Evolutionary conservation across 2,797 vertebrate species (phyloP).

Genomic region (Gymnothorax reevesii): DNA sequence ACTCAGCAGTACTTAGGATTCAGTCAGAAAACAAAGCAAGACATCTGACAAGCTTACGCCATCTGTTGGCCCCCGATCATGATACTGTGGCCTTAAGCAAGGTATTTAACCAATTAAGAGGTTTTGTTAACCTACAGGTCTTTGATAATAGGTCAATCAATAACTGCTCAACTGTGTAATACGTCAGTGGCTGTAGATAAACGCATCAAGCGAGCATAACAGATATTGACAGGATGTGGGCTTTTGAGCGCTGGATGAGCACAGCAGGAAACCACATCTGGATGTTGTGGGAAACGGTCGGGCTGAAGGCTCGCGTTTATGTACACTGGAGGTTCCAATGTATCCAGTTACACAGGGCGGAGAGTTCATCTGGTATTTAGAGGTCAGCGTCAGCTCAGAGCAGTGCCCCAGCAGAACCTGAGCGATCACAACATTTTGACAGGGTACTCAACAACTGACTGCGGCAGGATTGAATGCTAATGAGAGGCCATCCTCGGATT

Average conservation of each 20-base stretch:
- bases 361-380: constrained; percentile 17
- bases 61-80: background rate
- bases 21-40: too few relatives aligned
- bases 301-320: background rate
- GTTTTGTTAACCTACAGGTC: background rate
- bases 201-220: background rate
- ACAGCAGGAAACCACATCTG: background rate
- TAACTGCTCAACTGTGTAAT: background rate
- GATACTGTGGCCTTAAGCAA: background rate
- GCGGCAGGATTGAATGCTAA: constrained; percentile 6
- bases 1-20: too few relatives aligned
- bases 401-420: background rate
- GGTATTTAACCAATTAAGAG: background rate
- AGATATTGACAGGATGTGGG: background rate
- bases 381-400: background rate
- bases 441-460: constrained; percentile 28
- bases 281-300: background rate
- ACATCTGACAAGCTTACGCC: too few relatives aligned
- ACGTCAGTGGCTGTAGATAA: background rate
- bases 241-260: background rate
- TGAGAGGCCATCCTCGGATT: constrained; percentile 33
- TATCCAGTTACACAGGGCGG: background rate
- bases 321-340: background rate
- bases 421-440: constrained; percentile 30
- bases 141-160: background rate